phyloP scores from a whole-genome alignment of 2,113 vertebrate genomes.

The Lipotes vexillifer region DNA sequence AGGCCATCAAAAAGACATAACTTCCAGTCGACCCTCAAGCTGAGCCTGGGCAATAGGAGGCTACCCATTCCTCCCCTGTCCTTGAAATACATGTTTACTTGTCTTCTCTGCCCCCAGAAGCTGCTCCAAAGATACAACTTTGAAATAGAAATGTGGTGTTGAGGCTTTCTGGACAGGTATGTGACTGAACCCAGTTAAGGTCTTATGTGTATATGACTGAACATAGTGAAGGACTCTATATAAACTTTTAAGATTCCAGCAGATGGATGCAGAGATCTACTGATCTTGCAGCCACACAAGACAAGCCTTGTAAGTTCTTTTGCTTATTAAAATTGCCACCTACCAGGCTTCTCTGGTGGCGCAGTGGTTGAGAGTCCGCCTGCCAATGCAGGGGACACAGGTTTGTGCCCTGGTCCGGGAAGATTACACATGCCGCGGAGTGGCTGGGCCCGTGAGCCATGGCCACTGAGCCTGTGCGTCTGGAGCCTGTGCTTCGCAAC shows the following conservation, averaged over 20 bases:
- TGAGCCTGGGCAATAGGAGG: background rate
- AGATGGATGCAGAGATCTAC: background rate
- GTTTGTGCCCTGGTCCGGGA: no score
- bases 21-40: background rate
- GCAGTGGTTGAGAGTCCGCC: no score
- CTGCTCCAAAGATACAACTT: background rate
- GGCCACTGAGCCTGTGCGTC: no score
- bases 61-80: background rate
- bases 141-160: background rate
- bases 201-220: background rate
- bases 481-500: no score
- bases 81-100: background rate
- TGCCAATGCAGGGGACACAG: no score
- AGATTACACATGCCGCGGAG: no score
- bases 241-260: background rate
- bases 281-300: background rate
- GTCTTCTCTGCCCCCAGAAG: background rate
- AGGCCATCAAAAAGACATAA: background rate
- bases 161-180: background rate
- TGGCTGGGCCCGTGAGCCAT: no score
- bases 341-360: no score
- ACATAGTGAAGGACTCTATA: background rate
- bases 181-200: background rate
- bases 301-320: background rate
- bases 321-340: background rate